A percentile compares a stretch with the other conserved stretches of the same genome.
Conservation (phyloP, 2,113 vertebrate genomes). For the Nyctereutes procyonoides region DNA sequence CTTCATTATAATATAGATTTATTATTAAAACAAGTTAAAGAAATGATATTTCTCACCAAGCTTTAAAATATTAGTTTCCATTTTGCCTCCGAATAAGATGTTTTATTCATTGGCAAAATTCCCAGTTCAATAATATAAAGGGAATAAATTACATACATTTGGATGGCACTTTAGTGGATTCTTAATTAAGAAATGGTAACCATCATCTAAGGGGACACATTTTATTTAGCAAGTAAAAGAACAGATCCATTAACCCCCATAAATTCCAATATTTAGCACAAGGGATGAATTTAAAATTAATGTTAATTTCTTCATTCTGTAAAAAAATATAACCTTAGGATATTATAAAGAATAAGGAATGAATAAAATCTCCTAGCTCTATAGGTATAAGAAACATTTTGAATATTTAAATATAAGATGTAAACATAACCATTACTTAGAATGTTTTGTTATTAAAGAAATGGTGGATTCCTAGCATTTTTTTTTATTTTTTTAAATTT, state of each 20-base stretch:
- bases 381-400: constrained; percentile 69
- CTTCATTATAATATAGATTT: constrained; percentile 84
- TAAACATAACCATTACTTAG: not conserved
- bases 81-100: constrained; percentile 81
- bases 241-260: constrained; percentile 82
- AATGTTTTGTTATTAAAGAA: constrained; percentile 1
- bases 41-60: constrained; percentile 82
- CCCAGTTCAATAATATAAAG: constrained; percentile 84
- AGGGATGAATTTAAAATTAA: constrained; percentile 80
- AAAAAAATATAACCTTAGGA: constrained; percentile 75
- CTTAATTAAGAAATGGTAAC: constrained; percentile 86
- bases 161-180: constrained; percentile 80
- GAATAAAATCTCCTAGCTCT: constrained; percentile 61
- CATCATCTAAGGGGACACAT: constrained; percentile 74
- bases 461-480: not conserved
- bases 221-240: constrained; percentile 80
- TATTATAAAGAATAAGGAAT: constrained; percentile 65
- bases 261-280: constrained; percentile 75
- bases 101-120: constrained; percentile 87
- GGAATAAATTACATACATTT: constrained; percentile 86
- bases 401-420: constrained; percentile 47
- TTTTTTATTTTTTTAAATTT: no score
- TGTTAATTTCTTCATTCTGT: constrained; percentile 76
- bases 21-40: constrained; percentile 82
- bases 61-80: constrained; percentile 74